Evolutionary conservation across 2,113 vertebrate genomes (phyloP).

Genomic region (Sturnira hondurensis): DNA sequence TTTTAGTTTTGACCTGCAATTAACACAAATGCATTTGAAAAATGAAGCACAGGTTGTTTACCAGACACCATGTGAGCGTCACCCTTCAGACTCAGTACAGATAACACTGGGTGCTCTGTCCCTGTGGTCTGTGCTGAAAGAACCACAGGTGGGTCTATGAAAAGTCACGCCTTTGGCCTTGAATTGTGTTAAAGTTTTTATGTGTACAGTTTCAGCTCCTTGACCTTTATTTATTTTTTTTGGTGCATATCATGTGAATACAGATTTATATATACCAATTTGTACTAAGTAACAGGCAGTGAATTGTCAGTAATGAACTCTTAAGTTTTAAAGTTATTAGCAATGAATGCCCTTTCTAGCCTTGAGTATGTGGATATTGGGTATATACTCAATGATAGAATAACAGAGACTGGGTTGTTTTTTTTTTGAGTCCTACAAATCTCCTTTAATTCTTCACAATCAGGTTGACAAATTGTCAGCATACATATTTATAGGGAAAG

Average conservation of each 20-base stretch:
- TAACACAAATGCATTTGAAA: conserved; percentile 63
- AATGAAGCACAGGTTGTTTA: conserved; percentile 51
- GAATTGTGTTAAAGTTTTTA: background rate
- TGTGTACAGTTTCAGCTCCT: background rate
- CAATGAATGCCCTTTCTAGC: conserved; percentile 28
- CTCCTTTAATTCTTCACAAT: conserved; percentile 49
- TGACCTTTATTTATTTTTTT: conserved; percentile 52
- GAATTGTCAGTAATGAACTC: conserved; percentile 62
- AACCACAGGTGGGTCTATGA: too few species aligned
- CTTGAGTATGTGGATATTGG: background rate
- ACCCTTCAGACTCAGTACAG: background rate
- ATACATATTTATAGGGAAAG: conserved; percentile 57
- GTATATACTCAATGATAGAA: conserved; percentile 1
- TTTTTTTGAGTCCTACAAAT: background rate
- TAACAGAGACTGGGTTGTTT: background rate
- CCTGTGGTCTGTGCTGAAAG: background rate
- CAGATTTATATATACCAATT: background rate
- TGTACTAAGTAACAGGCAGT: conserved; percentile 36
- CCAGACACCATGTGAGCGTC: background rate
- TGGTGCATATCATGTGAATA: background rate
- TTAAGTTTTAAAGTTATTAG: conserved; percentile 59
- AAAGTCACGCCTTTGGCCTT: conserved; percentile 16
- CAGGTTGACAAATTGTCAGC: conserved; percentile 53
- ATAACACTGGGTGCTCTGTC: background rate
- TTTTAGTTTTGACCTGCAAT: conserved; percentile 69